Percentiles rank a stretch among this genome's conserved stretches.
These are phyloP conservation scores for Potamarius usumacintae DNA, from an alignment of 2,113 vertebrate genomes.

Conservation along the genomic window DNA sequence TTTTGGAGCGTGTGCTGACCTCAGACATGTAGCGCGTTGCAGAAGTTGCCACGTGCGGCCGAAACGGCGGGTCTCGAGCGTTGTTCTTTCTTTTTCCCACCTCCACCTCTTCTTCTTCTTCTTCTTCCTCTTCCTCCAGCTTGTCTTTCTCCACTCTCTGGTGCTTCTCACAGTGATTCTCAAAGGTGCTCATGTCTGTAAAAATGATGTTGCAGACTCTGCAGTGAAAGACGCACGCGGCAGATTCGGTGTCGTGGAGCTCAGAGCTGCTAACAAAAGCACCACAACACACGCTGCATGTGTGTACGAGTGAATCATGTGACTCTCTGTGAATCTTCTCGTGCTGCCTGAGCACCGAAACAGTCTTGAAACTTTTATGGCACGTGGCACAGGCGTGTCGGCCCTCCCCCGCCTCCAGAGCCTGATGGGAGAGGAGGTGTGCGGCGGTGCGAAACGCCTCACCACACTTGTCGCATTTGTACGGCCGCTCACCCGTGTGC, in stretches of 20 bases:
- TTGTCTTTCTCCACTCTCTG: constrained; percentile 40
- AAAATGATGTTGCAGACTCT: constrained; percentile 71
- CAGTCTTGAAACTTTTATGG: constrained; percentile 48
- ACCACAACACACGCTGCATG: constrained; percentile 70
- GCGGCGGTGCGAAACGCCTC: constrained; percentile 65
- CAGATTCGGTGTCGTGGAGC: constrained; percentile 55
- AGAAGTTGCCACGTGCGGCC: constrained; percentile 47
- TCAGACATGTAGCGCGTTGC: constrained; percentile 55
- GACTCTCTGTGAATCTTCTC: constrained; percentile 49
- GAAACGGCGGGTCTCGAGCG: constrained; percentile 60
- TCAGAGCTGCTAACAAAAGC: constrained; percentile 65
- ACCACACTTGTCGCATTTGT: constrained; percentile 64
- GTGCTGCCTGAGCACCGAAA: constrained; percentile 32
- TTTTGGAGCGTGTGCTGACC: constrained; percentile 70
- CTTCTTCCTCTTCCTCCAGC: constrained; percentile 41
- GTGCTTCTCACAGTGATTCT: constrained; percentile 70
- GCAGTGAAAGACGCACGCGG: constrained; percentile 68
- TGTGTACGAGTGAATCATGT: constrained; percentile 58
- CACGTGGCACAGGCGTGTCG: constrained; percentile 37
- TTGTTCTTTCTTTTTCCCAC: constrained; percentile 32
- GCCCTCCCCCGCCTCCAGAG: constrained; percentile 49
- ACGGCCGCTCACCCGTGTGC: constrained; percentile 63
- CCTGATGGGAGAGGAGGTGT: constrained; percentile 66
- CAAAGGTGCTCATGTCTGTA: constrained; percentile 67
- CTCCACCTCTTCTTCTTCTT: constrained; percentile 3